Conservation (phyloP, 2,113 vertebrate species). For the Vulpes lagopus region DNA sequence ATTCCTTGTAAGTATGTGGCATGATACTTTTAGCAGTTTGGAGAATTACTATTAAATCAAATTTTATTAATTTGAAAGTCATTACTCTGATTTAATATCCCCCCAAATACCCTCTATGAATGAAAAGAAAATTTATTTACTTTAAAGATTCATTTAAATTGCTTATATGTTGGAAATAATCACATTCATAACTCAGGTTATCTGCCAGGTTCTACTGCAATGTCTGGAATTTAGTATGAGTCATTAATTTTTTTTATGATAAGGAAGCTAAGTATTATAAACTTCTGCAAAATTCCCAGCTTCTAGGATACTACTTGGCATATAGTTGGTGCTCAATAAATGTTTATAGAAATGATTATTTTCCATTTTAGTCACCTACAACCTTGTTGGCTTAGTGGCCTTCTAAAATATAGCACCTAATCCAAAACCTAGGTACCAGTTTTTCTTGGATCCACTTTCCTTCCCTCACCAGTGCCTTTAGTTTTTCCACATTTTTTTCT, state of each 20-base stretch:
- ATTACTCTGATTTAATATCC: constrained; percentile 39
- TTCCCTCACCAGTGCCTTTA: not conserved
- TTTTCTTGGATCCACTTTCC: not conserved
- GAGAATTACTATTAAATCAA: constrained; percentile 63
- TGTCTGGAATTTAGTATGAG: not conserved
- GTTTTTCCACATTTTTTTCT: constrained; percentile 4
- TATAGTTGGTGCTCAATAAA: not conserved
- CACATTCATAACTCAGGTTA: constrained; percentile 37
- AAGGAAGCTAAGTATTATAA: constrained; percentile 53
- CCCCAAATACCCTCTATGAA: not conserved
- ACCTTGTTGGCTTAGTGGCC: not conserved
- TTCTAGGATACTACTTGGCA: not conserved
- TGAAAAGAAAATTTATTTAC: constrained; percentile 36
- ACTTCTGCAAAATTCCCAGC: constrained; percentile 6
- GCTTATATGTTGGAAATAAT: constrained; percentile 5
- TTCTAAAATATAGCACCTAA: constrained; percentile 7
- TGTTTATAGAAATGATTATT: constrained; percentile 54
- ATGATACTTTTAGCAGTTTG: constrained; percentile 47
- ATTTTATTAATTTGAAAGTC: constrained; percentile 60
- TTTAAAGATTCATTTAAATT: constrained; percentile 60
- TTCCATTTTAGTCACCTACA: not conserved
- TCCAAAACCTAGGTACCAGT: not conserved
- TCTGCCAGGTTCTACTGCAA: not conserved
- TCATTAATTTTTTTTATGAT: constrained; percentile 46
- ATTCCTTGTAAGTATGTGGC: constrained; percentile 7